Evolutionary conservation across 2,888 invertebrate species (phyloP).

Genomic region (Epinotia ramella): DNA sequence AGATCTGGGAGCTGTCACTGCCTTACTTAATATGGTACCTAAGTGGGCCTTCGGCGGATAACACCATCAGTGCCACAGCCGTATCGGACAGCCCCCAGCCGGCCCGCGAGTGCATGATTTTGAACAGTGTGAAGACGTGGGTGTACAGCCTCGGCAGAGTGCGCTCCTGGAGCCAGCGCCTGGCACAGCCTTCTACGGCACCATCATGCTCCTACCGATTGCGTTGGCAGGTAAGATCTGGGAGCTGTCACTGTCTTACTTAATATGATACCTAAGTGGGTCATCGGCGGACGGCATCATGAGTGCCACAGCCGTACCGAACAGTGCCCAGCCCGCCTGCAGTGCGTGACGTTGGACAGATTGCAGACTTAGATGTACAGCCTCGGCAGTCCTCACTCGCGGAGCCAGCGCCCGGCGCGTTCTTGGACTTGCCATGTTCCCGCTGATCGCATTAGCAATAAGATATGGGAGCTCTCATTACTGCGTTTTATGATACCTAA

Average conservation of each 20-base stretch:
- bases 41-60: too few species aligned
- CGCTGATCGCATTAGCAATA: slow-evolving; percentile 64
- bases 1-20: slow-evolving; percentile 55
- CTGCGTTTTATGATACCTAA: slow-evolving; percentile 57
- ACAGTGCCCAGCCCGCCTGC: slow-evolving; percentile 92
- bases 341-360: slow-evolving; percentile 93
- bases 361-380: slow-evolving; percentile 91
- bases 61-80: too few species aligned
- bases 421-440: slow-evolving; percentile 62
- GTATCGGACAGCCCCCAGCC: slow-evolving; percentile 88
- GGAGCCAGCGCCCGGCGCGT: slow-evolving; percentile 57
- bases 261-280: too few species aligned
- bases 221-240: slow-evolving; percentile 67
- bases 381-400: slow-evolving; percentile 83
- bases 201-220: slow-evolving; percentile 68
- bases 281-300: too few species aligned
- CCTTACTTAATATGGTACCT: too few species aligned
- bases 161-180: slow-evolving; percentile 68
- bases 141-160: slow-evolving; percentile 89
- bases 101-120: slow-evolving; percentile 95
- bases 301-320: slow-evolving; percentile 57
- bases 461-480: slow-evolving; percentile 49
- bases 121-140: slow-evolving; percentile 89
- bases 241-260: neutral
- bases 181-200: slow-evolving; percentile 49